Evolutionary conservation across 2,113 vertebrate species (phyloP), one percentile per base, ranked within the genome.

Genomic region (Mesitornis unicolor): DNA sequence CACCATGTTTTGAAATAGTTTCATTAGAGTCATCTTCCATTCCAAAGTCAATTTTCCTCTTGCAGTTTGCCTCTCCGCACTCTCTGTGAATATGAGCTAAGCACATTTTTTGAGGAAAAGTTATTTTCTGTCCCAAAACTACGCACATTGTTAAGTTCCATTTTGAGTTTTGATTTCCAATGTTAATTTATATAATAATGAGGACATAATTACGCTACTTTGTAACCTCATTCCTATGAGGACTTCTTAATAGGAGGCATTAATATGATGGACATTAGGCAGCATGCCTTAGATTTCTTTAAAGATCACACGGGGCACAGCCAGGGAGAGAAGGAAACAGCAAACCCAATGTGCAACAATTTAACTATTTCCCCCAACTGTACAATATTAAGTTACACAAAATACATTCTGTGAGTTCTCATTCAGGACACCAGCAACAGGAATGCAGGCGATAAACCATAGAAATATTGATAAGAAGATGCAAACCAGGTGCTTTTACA

Each of bases 1-100:
- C 59, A 53, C 29, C 69, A 65, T 67, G n/a, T 56, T 68, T 38
- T 4, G 3, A 47, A 81, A 33, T 35, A 0, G 0, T 87, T 87
- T 64, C 35, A 35, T 54, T 31, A 74, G 5, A 70, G 16, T n/a
- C 14, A 3, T 43, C 53, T 83, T 50, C 67, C 40, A 13, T 47
- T 36, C n/a, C 48, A 70, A 68, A 43, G 53, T 9, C 22, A 28
- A 7, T 69, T 73, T n/a, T 76, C 33, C 59, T 94, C n/a, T 54
- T 36, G 48, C 31, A 20, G 10, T 29, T 31, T 6, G 43, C 24
- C 38, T 31, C 57, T n/a, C 63, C 18, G 28, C 11, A 16, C 26
- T 51, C 3, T 3, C 60, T 77, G 12, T 25, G 78, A 70, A 70
- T 11, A 83, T 0, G 9, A 91, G 17, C 36, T 18, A 54, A 78